Evolutionary conservation across 2,113 vertebrate species (phyloP).

Genomic region (Piprites chloris): DNA sequence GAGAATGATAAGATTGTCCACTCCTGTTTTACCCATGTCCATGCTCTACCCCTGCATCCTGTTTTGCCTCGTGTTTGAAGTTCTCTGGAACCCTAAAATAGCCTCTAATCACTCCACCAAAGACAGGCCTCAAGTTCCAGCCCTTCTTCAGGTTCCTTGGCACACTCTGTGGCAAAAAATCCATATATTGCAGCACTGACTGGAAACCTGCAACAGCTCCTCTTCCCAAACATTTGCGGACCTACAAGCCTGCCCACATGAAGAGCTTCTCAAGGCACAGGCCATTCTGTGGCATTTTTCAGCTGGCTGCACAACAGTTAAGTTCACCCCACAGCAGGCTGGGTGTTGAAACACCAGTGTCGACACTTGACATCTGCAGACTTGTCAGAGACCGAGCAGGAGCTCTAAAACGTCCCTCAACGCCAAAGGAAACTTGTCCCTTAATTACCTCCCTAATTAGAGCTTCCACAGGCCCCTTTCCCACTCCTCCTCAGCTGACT

Average conservation of each 20-base stretch:
- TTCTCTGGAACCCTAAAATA: background rate
- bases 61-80: background rate
- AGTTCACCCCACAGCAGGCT: background rate
- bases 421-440: background rate
- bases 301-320: background rate
- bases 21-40: background rate
- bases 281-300: background rate
- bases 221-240: background rate
- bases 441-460: slow-evolving; percentile 58
- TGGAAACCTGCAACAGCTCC: background rate
- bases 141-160: background rate
- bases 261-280: background rate
- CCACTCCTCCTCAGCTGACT: background rate
- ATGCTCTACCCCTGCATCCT: accelerated
- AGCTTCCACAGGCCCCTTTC: background rate
- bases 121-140: background rate
- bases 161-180: accelerated
- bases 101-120: background rate
- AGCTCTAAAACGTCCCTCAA: background rate
- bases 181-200: background rate
- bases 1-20: background rate
- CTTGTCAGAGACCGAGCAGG: background rate
- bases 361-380: background rate
- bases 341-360: background rate
- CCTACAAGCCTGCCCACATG: background rate